phyloP scores from a whole-genome alignment of 2,888 invertebrate genomes.

The Mayetiola destructor region DNA sequence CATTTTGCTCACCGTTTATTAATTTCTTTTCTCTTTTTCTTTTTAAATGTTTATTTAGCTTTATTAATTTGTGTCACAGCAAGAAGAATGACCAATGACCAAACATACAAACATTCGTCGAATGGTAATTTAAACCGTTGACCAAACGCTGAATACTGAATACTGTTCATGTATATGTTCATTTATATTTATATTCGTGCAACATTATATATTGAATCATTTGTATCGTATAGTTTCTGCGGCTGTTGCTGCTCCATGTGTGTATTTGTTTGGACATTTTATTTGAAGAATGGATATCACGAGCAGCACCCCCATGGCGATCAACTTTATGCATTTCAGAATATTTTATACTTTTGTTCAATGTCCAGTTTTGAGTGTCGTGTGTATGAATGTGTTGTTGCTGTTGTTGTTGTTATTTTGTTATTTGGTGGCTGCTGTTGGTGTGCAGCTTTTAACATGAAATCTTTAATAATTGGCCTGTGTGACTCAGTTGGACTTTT shows the following conservation, averaged over 20 bases:
- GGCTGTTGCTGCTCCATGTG: neutral
- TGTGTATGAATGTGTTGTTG: no score
- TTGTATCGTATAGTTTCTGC: neutral
- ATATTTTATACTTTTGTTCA: no score
- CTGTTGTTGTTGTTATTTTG: neutral
- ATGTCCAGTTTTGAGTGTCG: neutral
- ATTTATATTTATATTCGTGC: conserved; percentile 13
- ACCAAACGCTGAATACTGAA: no score
- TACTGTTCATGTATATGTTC: neutral
- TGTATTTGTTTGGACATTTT: neutral
- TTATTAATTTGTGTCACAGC: conserved; percentile 13
- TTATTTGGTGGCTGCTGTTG: neutral
- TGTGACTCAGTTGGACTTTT: conserved; percentile 13
- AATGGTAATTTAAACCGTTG: conserved; percentile 11
- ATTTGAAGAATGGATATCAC: conserved; percentile 10
- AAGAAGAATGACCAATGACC: neutral
- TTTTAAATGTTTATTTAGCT: conserved; percentile 9
- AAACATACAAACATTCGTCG: neutral
- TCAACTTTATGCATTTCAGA: conserved; percentile 8
- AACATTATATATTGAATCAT: conserved; percentile 1
- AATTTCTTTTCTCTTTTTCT: neutral
- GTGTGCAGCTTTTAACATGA: conserved; percentile 14
- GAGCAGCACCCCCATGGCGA: conserved; percentile 8
- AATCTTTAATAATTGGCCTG: conserved; percentile 14
- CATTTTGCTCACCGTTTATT: neutral